Evolutionary conservation across 2,888 invertebrate genomes (phyloP).

Genomic region (Cordilura impudica): DNA sequence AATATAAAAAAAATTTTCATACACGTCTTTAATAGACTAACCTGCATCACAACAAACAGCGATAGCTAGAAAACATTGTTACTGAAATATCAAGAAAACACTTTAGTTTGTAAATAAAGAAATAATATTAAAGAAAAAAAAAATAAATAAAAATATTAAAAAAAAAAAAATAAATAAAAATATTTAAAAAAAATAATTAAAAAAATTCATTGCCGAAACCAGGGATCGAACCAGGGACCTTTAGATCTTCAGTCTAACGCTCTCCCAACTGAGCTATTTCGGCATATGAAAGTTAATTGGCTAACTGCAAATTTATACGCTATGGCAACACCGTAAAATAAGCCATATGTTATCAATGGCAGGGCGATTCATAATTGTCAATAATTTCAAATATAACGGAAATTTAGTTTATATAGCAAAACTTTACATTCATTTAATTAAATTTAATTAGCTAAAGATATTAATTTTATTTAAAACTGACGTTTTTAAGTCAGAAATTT

Average conservation of each 20-base stretch:
- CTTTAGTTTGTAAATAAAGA: neutral
- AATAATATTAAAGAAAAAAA: neutral
- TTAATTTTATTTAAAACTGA: no score
- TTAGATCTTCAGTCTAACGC: constrained; percentile 89
- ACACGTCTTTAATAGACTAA: no score
- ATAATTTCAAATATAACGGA: no score
- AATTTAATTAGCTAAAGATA: no score
- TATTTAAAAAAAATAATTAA: neutral
- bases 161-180: neutral
- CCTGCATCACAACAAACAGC: no score
- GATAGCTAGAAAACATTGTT: no score
- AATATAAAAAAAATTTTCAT: neutral
- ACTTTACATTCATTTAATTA: no score
- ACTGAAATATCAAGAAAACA: no score
- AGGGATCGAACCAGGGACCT: constrained; percentile 87
- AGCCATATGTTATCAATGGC: no score
- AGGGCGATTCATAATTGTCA: no score
- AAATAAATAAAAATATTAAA: neutral
- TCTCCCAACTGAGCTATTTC: constrained; percentile 91
- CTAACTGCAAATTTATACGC: neutral
- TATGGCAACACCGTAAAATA: neutral
- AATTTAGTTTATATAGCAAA: no score
- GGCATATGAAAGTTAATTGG: constrained; percentile 76
- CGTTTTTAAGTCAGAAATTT: no score
- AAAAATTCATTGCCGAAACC: constrained; percentile 82